phyloP scores from a whole-genome alignment of 2,888 invertebrate genomes.

The Nemoura dubitans region DNA sequence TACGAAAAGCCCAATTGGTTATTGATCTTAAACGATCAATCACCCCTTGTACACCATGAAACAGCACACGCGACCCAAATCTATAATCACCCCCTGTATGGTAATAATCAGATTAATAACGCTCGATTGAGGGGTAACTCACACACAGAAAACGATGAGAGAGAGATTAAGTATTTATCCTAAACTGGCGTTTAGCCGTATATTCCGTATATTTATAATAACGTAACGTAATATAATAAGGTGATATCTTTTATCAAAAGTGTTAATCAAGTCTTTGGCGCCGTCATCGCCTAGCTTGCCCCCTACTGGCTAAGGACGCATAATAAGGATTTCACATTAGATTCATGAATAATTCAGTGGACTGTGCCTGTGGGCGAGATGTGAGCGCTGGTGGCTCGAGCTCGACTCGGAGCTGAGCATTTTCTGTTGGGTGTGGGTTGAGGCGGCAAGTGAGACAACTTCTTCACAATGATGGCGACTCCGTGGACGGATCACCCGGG shows the following conservation, averaged over 20 bases:
- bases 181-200: conserved; percentile 29
- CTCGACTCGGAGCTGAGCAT: not conserved
- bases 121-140: not conserved
- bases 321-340: conserved; percentile 42
- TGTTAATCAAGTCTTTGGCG: conserved; percentile 38
- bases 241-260: conserved; percentile 44
- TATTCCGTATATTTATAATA: conserved; percentile 17
- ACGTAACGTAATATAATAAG: conserved; percentile 20
- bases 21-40: not conserved
- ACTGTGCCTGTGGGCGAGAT: not conserved
- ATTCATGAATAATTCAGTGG: conserved; percentile 43
- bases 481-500: no score
- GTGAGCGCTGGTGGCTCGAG: not conserved
- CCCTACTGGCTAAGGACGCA: conserved; percentile 45
- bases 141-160: not conserved
- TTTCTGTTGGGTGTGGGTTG: not conserved
- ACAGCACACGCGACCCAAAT: not conserved
- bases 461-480: not conserved
- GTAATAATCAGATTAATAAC: conserved; percentile 24
- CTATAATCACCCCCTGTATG: not conserved
- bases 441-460: no score
- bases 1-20: not conserved
- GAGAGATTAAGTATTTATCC: conserved; percentile 19
- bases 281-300: conserved; percentile 22
- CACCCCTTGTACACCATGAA: not conserved